These are phyloP conservation scores for Gadopsis bispinosus DNA, from an alignment of 2,797 vertebrate species.

Conservation along the genomic window DNA sequence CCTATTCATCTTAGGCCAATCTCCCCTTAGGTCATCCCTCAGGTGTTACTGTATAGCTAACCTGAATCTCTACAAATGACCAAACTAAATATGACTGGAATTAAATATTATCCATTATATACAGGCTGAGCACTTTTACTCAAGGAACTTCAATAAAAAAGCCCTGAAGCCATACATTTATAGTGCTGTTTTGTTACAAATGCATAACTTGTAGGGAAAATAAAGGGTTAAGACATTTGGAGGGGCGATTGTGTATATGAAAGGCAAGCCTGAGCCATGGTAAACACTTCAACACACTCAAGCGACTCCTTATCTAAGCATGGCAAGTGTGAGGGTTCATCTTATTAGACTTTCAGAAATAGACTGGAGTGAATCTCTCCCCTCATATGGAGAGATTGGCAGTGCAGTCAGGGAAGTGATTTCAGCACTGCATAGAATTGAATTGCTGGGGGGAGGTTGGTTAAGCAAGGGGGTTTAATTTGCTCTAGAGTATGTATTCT, in stretches of 20 bases:
- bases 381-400: constrained; percentile 77
- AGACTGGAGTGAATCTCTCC: constrained; percentile 78
- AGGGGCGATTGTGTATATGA: constrained; percentile 51
- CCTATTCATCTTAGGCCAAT: constrained; percentile 26
- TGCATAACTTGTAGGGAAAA: constrained; percentile 31
- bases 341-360: constrained; percentile 84
- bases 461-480: constrained; percentile 85
- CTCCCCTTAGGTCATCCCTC: constrained; percentile 37
- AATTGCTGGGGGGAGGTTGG: constrained; percentile 77
- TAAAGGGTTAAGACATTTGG: constrained; percentile 61
- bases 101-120: constrained; percentile 43
- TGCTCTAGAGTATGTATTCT: constrained; percentile 83
- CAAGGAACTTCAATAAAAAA: constrained; percentile 36
- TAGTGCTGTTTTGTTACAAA: constrained; percentile 25
- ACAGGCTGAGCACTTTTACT: constrained; percentile 6
- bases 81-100: constrained; percentile 35
- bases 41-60: constrained; percentile 16
- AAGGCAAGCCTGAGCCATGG: constrained; percentile 66
- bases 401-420: constrained; percentile 82
- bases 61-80: constrained; percentile 31
- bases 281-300: constrained; percentile 82
- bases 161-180: constrained; percentile 32
- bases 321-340: constrained; percentile 78
- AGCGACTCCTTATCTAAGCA: constrained; percentile 79
- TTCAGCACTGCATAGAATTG: constrained; percentile 77